These are phyloP conservation scores for Stenotaenia linearis DNA, from an alignment of 2,888 invertebrate genomes.

Conservation along the genomic window DNA sequence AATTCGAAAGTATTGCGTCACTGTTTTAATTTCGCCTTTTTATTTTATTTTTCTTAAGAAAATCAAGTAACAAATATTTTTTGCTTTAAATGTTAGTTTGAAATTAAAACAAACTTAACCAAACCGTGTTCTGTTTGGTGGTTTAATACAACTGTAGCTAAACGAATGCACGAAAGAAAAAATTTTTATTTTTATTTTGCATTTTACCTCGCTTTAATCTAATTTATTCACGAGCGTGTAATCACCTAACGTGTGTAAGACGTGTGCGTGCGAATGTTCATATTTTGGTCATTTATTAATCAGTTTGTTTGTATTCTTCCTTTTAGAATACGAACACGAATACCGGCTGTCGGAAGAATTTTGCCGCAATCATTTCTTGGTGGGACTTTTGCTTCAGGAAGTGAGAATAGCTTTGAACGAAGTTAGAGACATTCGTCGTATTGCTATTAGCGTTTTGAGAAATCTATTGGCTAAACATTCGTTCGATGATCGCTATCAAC, in stretches of 20 bases:
- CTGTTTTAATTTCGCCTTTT: not conserved
- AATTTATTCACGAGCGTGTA: too few relatives aligned
- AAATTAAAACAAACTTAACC: not conserved
- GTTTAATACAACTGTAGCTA: not conserved
- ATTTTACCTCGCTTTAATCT: not conserved
- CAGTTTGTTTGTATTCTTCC: not conserved
- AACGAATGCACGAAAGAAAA: not conserved
- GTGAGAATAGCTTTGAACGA: conserved; percentile 79
- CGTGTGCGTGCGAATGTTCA: not conserved
- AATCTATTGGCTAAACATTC: conserved; percentile 90
- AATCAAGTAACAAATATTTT: too few relatives aligned
- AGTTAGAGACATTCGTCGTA: conserved; percentile 71
- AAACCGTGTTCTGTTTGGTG: not conserved
- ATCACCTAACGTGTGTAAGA: not conserved
- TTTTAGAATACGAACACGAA: conserved; percentile 41
- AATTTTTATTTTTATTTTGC: not conserved
- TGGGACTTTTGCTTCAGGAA: conserved; percentile 81
- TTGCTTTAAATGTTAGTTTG: too few relatives aligned
- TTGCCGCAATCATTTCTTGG: conserved; percentile 83
- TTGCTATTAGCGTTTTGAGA: conserved; percentile 71
- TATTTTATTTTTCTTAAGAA: not conserved
- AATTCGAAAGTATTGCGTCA: not conserved
- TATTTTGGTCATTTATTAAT: too few relatives aligned
- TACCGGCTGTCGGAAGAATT: conserved; percentile 68
- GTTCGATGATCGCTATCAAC: conserved; percentile 81